A percentile compares a stretch with the other conserved stretches of the same genome.
Evolutionary conservation across 2,113 vertebrate species (phyloP).

Genomic region (Mesocricetus auratus): DNA sequence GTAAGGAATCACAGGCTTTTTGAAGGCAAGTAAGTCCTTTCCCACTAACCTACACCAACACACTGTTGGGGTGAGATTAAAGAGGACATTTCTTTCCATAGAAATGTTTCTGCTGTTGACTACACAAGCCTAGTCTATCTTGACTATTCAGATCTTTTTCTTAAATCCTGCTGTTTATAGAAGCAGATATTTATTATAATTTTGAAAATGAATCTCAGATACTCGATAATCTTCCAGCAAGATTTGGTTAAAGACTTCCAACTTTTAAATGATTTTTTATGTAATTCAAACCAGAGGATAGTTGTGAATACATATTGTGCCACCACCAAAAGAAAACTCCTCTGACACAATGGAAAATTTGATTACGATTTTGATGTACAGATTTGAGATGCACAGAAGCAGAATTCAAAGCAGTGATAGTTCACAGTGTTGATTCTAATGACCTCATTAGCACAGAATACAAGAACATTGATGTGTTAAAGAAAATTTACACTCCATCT

Average conservation of each 20-base stretch:
- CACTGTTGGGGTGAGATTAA: conserved; percentile 81
- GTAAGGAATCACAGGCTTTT: background rate
- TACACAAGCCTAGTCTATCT: conserved; percentile 93
- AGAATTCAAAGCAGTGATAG: conserved; percentile 95
- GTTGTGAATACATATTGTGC: conserved; percentile 92
- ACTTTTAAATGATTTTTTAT: conserved; percentile 93
- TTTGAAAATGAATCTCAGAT: conserved; percentile 93
- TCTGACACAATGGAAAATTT: conserved; percentile 90
- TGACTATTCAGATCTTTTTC: conserved; percentile 95
- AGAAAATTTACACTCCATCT: conserved; percentile 98
- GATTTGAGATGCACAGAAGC: conserved; percentile 96
- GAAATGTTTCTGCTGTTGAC: conserved; percentile 95
- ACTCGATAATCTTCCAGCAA: conserved; percentile 92
- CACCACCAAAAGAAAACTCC: conserved; percentile 89
- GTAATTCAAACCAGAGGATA: conserved; percentile 95
- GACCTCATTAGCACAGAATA: conserved; percentile 98
- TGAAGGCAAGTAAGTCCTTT: background rate
- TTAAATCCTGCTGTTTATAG: conserved; percentile 93
- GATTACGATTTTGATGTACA: conserved; percentile 97
- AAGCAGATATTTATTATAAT: conserved; percentile 90
- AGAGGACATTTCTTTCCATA: conserved; percentile 93
- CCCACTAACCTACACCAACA: background rate
- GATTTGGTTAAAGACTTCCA: conserved; percentile 93
- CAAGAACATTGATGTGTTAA: conserved; percentile 95
- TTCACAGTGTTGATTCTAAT: conserved; percentile 96